These are phyloP conservation scores for Dryadula phaetusa DNA, from an alignment of 2,888 invertebrate species.

Conservation along the genomic window DNA sequence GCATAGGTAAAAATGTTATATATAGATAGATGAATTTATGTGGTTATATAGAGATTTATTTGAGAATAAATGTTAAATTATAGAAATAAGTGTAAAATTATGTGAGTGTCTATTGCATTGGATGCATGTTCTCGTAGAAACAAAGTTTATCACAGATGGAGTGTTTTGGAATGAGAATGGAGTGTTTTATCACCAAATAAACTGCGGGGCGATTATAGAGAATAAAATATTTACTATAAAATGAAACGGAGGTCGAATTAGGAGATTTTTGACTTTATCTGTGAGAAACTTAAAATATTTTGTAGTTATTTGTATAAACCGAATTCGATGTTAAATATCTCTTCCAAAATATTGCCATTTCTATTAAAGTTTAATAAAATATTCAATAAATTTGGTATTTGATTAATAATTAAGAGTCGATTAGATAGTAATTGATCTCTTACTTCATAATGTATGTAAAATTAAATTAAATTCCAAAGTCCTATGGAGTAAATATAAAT, in stretches of 20 bases:
- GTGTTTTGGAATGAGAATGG: not conserved
- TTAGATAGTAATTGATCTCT: conserved; percentile 38
- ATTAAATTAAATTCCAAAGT: conserved; percentile 28
- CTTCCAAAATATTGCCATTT: conserved; percentile 81
- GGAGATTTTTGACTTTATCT: conserved; percentile 20
- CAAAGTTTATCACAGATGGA: conserved; percentile 32
- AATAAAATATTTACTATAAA: conserved; percentile 8
- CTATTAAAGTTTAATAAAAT: conserved; percentile 59
- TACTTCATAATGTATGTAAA: conserved; percentile 22
- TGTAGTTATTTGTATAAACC: conserved; percentile 67
- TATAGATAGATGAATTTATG: conserved; percentile 75
- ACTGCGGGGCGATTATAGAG: not conserved
- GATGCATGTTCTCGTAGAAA: conserved; percentile 60
- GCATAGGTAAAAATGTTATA: conserved; percentile 61
- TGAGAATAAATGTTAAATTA: conserved; percentile 60
- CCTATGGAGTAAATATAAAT: conserved; percentile 17
- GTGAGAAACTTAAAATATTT: conserved; percentile 51
- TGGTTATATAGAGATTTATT: conserved; percentile 71
- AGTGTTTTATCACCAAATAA: conserved; percentile 3
- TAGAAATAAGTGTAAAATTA: conserved; percentile 57
- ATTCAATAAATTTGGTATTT: conserved; percentile 43
- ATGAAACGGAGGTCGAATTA: not conserved
- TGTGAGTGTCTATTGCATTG: conserved; percentile 62
- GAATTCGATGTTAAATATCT: conserved; percentile 74
- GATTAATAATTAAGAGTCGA: conserved; percentile 38